Evolutionary conservation across 2,888 invertebrate genomes (phyloP).

Genomic region (Hypsopygia costalis): DNA sequence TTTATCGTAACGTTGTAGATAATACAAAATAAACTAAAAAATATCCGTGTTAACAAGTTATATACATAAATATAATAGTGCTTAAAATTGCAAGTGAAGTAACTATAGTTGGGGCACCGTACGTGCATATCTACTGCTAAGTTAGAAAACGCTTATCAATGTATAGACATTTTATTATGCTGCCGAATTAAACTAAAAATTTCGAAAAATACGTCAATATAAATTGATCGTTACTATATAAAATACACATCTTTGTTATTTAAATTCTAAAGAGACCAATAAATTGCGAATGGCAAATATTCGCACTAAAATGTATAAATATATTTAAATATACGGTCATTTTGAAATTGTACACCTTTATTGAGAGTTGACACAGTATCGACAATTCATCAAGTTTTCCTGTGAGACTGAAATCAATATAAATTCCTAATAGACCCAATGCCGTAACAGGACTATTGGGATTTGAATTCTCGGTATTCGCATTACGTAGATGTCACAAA

Average conservation of each 20-base stretch:
- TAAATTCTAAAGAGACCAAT: constrained; percentile 48
- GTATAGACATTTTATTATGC: constrained; percentile 34
- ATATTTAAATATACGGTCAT: constrained; percentile 20
- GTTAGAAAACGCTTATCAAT: constrained; percentile 34
- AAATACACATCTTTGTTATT: constrained; percentile 46
- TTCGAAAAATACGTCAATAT: constrained; percentile 57
- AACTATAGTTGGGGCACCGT: constrained; percentile 28
- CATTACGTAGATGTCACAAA: no score
- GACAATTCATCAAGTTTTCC: no score
- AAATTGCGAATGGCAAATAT: constrained; percentile 30
- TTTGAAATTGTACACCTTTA: no score
- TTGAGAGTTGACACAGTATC: no score
- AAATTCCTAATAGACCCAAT: no score
- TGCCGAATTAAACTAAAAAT: constrained; percentile 44
- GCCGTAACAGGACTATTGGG: no score
- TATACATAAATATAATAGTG: constrained; percentile 47
- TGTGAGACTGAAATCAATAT: no score
- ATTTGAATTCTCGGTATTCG: no score
- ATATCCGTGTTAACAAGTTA: constrained; percentile 61
- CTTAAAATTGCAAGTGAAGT: constrained; percentile 38
- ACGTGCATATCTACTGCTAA: constrained; percentile 16
- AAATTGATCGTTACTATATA: constrained; percentile 44
- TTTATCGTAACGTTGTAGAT: constrained; percentile 52
- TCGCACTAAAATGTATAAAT: constrained; percentile 30
- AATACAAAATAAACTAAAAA: constrained; percentile 56